Evolutionary conservation across 2,113 vertebrate species (phyloP).

Genomic region (Polyodon spathula): DNA sequence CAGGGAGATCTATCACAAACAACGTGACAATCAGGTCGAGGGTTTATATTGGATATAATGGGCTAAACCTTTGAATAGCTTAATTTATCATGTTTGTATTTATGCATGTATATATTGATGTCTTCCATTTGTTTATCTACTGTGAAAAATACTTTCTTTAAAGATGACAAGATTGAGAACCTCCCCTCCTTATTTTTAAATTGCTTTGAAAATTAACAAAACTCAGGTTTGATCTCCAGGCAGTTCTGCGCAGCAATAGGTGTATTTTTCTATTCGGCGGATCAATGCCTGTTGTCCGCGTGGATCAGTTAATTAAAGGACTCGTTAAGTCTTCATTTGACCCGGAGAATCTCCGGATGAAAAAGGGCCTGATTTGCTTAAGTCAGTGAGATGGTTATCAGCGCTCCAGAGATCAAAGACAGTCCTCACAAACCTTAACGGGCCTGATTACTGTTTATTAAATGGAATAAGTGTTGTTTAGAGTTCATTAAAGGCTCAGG

Average conservation of each 20-base stretch:
- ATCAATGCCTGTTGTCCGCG: constrained; percentile 36
- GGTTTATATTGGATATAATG: too few species aligned
- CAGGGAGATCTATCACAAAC: too few species aligned
- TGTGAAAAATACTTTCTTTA: constrained; percentile 35
- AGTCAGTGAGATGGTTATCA: constrained; percentile 41
- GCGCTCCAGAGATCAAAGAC: constrained; percentile 35
- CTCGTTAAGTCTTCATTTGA: constrained; percentile 40
- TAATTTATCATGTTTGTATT: too few species aligned
- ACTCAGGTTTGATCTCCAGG: constrained; percentile 29
- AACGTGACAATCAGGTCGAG: too few species aligned
- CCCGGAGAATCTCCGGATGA: constrained; percentile 36
- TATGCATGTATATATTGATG: too few species aligned
- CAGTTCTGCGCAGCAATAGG: constrained; percentile 44
- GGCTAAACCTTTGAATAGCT: too few species aligned
- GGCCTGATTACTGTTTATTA: constrained; percentile 33
- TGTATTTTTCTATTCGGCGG: constrained; percentile 43
- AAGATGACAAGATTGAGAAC: constrained; percentile 30
- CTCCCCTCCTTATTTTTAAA: constrained; percentile 10
- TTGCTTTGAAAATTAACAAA: constrained; percentile 27
- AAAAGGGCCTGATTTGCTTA: constrained; percentile 26
- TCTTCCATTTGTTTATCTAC: background rate
- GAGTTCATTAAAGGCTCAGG: constrained; percentile 26
- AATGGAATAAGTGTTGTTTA: constrained; percentile 32
- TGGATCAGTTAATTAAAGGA: constrained; percentile 50
- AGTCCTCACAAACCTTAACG: too few species aligned